A percentile compares a stretch with the other conserved stretches of the same genome.
These are phyloP conservation scores for Malthinus seriepunctatus DNA, from an alignment of 2,888 invertebrate genomes.

Conservation along the genomic window DNA sequence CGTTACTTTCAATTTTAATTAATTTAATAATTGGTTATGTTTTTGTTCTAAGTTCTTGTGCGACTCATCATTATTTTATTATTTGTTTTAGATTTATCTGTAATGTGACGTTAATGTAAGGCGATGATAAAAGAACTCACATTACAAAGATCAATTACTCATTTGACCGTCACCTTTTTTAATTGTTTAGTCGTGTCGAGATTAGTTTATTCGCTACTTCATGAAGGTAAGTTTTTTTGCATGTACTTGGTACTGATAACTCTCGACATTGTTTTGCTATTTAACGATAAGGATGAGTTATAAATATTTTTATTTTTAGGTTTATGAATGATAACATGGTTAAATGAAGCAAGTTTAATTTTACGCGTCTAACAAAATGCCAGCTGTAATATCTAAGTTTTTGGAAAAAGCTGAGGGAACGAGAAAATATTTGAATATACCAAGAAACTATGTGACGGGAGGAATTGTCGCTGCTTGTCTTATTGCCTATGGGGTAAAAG, in stretches of 20 bases:
- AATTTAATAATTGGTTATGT: background rate
- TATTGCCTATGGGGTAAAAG: conserved; percentile 61
- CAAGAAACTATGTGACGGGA: conserved; percentile 62
- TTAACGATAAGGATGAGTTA: background rate
- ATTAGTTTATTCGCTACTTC: background rate
- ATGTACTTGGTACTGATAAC: background rate
- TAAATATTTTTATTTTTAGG: background rate
- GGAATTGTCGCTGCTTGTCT: conserved; percentile 64
- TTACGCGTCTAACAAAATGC: conserved; percentile 51
- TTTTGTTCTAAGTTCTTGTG: background rate
- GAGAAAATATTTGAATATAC: conserved; percentile 57
- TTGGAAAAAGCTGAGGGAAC: conserved; percentile 62
- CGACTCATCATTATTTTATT: background rate
- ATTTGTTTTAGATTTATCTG: background rate
- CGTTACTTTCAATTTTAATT: conserved; percentile 1
- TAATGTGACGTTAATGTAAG: background rate
- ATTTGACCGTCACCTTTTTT: conserved; percentile 1
- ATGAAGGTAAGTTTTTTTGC: background rate
- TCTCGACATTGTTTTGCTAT: background rate
- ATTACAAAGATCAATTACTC: conserved; percentile 2
- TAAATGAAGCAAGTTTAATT: background rate
- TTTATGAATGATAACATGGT: background rate
- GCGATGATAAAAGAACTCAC: background rate
- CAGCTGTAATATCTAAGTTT: conserved; percentile 68
- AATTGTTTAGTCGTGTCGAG: background rate